Evolutionary conservation across 2,888 invertebrate genomes (phyloP).

Genomic region (Pandemis cinnamomeana): DNA sequence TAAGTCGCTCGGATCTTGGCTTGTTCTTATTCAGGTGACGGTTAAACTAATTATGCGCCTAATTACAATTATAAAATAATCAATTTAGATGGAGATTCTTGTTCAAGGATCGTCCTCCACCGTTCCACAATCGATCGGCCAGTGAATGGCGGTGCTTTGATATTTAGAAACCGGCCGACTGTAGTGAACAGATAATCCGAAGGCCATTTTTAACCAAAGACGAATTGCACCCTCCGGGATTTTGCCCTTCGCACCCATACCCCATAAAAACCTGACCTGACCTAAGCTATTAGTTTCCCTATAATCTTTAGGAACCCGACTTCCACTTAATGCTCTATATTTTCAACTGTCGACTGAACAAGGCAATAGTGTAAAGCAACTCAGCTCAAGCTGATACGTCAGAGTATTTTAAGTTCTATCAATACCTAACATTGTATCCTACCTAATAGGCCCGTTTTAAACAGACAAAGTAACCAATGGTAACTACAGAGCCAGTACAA

Average conservation of each 20-base stretch:
- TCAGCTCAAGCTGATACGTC: not conserved
- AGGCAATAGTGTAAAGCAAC: not conserved
- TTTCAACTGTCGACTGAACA: conserved; percentile 9
- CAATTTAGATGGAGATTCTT: conserved; percentile 3
- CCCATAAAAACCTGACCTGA: conserved; percentile 40
- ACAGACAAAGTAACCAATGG: too few relatives aligned
- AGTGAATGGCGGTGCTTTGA: conserved; percentile 9
- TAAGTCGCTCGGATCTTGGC: not conserved
- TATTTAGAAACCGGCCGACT: conserved; percentile 32
- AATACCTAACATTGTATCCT: not conserved
- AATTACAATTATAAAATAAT: conserved; percentile 4
- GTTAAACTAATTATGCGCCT: not conserved
- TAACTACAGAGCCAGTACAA: too few relatives aligned
- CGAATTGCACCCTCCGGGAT: conserved; percentile 29
- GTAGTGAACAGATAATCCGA: conserved; percentile 35
- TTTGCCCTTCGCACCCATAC: conserved; percentile 34
- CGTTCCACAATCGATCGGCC: not conserved
- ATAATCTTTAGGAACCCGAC: conserved; percentile 35
- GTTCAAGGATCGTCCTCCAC: not conserved
- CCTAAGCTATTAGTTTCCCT: conserved; percentile 40
- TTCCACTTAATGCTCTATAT: conserved; percentile 21
- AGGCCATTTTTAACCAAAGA: conserved; percentile 38
- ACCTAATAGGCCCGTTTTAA: too few relatives aligned
- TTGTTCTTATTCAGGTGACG: not conserved
- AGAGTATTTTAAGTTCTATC: not conserved